Conservation (phyloP, 2,797 vertebrate genomes). For the Craterocephalus amniculus region DNA sequence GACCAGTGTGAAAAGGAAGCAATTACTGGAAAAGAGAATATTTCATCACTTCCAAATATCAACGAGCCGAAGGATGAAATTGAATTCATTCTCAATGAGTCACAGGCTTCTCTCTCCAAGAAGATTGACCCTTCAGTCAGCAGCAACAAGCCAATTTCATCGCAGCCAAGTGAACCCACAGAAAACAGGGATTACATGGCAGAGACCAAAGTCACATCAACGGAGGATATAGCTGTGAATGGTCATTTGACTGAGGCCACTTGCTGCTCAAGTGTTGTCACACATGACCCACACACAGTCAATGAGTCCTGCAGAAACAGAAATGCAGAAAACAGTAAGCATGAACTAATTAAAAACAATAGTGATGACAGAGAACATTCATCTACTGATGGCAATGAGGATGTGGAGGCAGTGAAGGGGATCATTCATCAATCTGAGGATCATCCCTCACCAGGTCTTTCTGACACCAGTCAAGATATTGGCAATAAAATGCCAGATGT, state of each 20-base stretch:
- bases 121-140: slow-evolving; percentile 60
- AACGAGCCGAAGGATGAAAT: slow-evolving; percentile 72
- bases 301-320: slow-evolving; percentile 45
- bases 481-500: slow-evolving; percentile 28
- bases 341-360: slow-evolving; percentile 53
- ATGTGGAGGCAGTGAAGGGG: slow-evolving; percentile 70
- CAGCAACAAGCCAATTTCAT: slow-evolving; percentile 68
- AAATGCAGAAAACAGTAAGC: slow-evolving; percentile 37
- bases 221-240: slow-evolving; percentile 50
- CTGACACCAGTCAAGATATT: not conserved
- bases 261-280: slow-evolving; percentile 51
- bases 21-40: slow-evolving; percentile 71
- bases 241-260: slow-evolving; percentile 54
- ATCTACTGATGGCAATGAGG: slow-evolving; percentile 64
- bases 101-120: slow-evolving; percentile 66
- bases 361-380: slow-evolving; percentile 69
- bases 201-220: slow-evolving; percentile 55
- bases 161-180: slow-evolving; percentile 55
- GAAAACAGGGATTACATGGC: slow-evolving; percentile 56
- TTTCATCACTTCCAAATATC: slow-evolving; percentile 77
- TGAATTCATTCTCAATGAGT: slow-evolving; percentile 75
- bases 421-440: slow-evolving; percentile 53
- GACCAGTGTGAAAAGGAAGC: slow-evolving; percentile 68
- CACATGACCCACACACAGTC: slow-evolving; percentile 48
- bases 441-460: slow-evolving; percentile 42